Evolutionary conservation across 1,140 invertebrate species (phyloP).

Genomic region (Coenobita brevimanus): DNA sequence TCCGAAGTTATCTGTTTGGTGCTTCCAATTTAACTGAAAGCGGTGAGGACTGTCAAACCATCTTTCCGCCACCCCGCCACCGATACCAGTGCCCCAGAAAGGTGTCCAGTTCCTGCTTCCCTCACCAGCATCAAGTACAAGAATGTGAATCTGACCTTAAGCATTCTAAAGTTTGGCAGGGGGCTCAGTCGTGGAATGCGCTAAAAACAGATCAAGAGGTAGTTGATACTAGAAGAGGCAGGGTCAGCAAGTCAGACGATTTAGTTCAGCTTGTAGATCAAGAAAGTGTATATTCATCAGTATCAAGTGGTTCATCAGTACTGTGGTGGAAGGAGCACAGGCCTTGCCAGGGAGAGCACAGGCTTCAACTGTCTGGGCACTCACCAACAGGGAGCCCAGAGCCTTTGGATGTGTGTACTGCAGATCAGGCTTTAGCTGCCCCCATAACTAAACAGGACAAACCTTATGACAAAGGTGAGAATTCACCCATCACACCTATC

Average conservation of each 20-base stretch:
- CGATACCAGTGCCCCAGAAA: background rate
- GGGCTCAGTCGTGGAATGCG: slow-evolving; percentile 46
- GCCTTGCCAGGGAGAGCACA: background rate
- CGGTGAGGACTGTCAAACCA: background rate
- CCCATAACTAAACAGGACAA: background rate
- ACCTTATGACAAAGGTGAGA: background rate
- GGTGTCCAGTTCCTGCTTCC: too few relatives aligned
- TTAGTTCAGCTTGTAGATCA: background rate
- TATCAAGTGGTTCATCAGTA: background rate
- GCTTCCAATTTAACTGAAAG: slow-evolving; percentile 53
- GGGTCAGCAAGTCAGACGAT: slow-evolving; percentile 33
- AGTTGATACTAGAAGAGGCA: background rate
- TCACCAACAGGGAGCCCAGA: background rate
- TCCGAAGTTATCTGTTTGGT: slow-evolving; percentile 65
- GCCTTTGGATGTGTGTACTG: background rate
- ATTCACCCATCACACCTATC: slow-evolving; percentile 22
- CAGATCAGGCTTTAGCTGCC: background rate
- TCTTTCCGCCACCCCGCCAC: background rate
- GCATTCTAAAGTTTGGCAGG: slow-evolving; percentile 29
- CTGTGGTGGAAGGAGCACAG: background rate
- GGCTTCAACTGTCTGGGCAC: background rate
- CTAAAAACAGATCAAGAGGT: background rate
- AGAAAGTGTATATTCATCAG: background rate
- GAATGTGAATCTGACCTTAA: background rate
- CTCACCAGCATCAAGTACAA: background rate